These are phyloP conservation scores for Drosophila paramelanica DNA, from an alignment of 2,888 invertebrate genomes.

Conservation along the genomic window DNA sequence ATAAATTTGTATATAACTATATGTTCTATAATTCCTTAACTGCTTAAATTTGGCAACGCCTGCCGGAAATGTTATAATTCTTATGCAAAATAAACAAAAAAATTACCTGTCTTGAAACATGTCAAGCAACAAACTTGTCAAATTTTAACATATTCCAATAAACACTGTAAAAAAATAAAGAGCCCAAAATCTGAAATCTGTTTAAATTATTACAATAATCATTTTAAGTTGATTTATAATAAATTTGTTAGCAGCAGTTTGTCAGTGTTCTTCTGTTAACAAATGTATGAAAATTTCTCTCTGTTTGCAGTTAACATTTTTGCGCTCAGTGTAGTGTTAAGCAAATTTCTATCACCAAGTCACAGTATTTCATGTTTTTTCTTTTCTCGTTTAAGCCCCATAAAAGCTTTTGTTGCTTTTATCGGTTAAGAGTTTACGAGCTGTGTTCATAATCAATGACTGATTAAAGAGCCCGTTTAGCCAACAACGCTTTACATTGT, in stretches of 20 bases:
- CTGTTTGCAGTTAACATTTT: background rate
- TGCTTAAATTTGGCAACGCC: slow-evolving; percentile 17
- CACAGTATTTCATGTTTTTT: slow-evolving; percentile 3
- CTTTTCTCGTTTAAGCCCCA: slow-evolving; percentile 19
- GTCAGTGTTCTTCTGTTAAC: too few species aligned
- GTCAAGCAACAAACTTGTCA: slow-evolving; percentile 50
- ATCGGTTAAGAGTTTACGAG: slow-evolving; percentile 33
- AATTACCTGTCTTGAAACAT: slow-evolving; percentile 32
- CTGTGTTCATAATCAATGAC: slow-evolving; percentile 26
- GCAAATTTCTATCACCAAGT: slow-evolving; percentile 51
- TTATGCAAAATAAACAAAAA: slow-evolving; percentile 7
- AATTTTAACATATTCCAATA: slow-evolving; percentile 30
- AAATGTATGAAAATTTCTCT: too few species aligned
- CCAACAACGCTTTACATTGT: slow-evolving; percentile 49
- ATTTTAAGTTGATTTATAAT: too few species aligned
- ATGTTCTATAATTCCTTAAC: slow-evolving; percentile 3
- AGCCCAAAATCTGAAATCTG: background rate
- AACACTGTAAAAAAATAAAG: slow-evolving; percentile 23
- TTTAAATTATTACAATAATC: too few species aligned
- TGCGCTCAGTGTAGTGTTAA: slow-evolving; percentile 20
- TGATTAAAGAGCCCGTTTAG: slow-evolving; percentile 56
- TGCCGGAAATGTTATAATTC: slow-evolving; percentile 57
- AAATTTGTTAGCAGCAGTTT: too few species aligned
- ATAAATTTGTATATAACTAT: background rate
- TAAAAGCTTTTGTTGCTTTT: slow-evolving; percentile 43